A percentile compares a stretch with the other conserved stretches of the same genome.
Evolutionary conservation across 1,140 invertebrate genomes (phyloP).

Genomic region (Drosophila pruinosa): DNA sequence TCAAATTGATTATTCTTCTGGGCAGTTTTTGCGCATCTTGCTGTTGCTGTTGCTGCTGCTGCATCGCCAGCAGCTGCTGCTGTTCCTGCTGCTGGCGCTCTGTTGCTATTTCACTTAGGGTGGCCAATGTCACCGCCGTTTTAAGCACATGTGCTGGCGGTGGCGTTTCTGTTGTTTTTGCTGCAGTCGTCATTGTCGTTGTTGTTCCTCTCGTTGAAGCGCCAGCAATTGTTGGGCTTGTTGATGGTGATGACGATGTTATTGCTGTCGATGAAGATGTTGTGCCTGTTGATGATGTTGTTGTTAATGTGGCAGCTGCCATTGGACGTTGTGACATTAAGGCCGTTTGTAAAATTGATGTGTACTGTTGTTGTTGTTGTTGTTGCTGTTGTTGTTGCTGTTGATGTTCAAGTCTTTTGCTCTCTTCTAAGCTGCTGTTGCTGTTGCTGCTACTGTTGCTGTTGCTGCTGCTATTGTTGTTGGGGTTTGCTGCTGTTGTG

Average conservation of each 20-base stretch:
- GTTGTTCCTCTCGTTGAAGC: conserved; percentile 23
- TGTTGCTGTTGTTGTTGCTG: conserved; percentile 54
- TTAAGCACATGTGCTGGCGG: conserved; percentile 75
- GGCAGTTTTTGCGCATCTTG: conserved; percentile 56
- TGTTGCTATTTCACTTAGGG: conserved; percentile 72
- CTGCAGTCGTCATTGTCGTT: conserved; percentile 23
- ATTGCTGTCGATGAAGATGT: conserved; percentile 2
- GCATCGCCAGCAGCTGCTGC: conserved; percentile 51
- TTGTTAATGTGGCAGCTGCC: conserved; percentile 34
- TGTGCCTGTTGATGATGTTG: conserved; percentile 26
- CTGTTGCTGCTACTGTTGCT: conserved; percentile 14
- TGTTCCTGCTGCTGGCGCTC: conserved; percentile 69
- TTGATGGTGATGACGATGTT: conserved; percentile 10
- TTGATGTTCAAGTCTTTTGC: conserved; percentile 74
- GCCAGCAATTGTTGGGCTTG: conserved; percentile 28
- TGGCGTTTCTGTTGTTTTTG: conserved; percentile 44
- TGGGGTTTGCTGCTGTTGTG: conserved; percentile 21
- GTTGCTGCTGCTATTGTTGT: conserved; percentile 21
- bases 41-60: conserved; percentile 54
- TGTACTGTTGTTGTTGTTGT: conserved; percentile 65
- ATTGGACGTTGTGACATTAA: conserved; percentile 74
- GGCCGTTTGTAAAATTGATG: conserved; percentile 80
- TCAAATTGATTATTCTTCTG: conserved; percentile 65
- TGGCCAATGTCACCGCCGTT: conserved; percentile 77
- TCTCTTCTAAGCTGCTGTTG: conserved; percentile 64